phyloP scores from a whole-genome alignment of 1,140 invertebrate species.

The Zaprionus nigranus region DNA sequence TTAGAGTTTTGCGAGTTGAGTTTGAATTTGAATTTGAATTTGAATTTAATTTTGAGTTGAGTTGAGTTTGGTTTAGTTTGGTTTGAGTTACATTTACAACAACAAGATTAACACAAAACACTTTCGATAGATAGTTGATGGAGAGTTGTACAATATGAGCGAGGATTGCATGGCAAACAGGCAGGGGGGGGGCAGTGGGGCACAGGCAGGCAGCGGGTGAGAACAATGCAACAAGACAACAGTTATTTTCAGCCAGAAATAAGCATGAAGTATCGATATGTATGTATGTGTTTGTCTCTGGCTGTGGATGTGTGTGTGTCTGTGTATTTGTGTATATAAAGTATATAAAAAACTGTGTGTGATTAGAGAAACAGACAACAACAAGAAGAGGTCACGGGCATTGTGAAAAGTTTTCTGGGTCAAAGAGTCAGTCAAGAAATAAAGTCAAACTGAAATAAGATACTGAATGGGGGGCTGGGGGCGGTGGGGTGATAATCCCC shows the following conservation, averaged over 20 bases:
- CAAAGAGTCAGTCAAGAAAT: conserved; percentile 8
- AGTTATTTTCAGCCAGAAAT: conserved; percentile 33
- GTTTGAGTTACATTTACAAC: conserved; percentile 36
- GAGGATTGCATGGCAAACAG: conserved; percentile 9
- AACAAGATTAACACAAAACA: conserved; percentile 35
- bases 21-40: not conserved
- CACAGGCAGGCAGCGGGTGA: conserved; percentile 41
- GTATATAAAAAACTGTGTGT: conserved; percentile 4
- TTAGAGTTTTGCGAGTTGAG: not conserved
- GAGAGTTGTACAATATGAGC: conserved; percentile 24
- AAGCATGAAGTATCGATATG: conserved; percentile 38
- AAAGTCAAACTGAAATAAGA: not conserved
- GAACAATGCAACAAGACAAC: conserved; percentile 45
- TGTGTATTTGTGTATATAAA: not conserved
- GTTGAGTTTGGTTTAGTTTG: too few species aligned
- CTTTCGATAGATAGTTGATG: conserved; percentile 18
- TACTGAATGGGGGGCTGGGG: not conserved
- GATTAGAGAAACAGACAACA: conserved; percentile 33
- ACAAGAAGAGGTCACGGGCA: conserved; percentile 12
- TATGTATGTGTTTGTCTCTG: not conserved
- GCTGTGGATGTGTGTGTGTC: not conserved
- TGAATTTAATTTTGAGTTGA: too few species aligned
- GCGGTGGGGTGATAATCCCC: not conserved
- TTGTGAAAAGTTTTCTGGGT: conserved; percentile 14
- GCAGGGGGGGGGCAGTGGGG: not conserved